These are phyloP conservation scores for Lepidonotus clava DNA, from an alignment of 2,888 invertebrate species.

Conservation along the genomic window DNA sequence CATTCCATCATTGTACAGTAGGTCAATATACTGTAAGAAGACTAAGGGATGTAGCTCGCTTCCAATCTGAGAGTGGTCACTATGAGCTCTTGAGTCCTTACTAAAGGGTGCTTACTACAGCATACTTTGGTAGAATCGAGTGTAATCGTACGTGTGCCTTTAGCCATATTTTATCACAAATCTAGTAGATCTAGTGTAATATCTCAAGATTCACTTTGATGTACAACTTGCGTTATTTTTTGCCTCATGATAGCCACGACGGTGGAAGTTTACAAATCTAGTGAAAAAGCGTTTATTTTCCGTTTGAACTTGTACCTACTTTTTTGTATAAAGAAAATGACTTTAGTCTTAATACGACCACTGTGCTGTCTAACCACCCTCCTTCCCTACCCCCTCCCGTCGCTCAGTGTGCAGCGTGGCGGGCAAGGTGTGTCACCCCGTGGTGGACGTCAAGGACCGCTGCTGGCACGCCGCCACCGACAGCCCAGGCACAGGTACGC, in stretches of 20 bases:
- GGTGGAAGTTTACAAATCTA: too few relatives aligned
- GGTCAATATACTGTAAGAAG: too few relatives aligned
- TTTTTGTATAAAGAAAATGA: not conserved
- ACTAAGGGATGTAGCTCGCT: not conserved
- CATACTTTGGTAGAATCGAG: too few relatives aligned
- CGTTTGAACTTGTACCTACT: not conserved
- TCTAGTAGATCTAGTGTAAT: too few relatives aligned
- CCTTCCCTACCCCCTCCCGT: not conserved
- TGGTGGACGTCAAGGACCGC: constrained; percentile 44
- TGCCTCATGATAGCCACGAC: too few relatives aligned
- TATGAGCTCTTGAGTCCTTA: not conserved
- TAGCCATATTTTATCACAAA: too few relatives aligned
- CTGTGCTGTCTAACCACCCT: too few relatives aligned
- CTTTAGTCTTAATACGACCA: too few relatives aligned
- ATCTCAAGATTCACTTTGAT: too few relatives aligned
- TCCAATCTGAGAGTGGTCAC: not conserved
- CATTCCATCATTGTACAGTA: not conserved
- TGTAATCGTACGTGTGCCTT: too few relatives aligned
- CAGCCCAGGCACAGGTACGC: constrained; percentile 33
- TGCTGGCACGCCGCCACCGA: constrained; percentile 47
- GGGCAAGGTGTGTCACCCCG: constrained; percentile 34
- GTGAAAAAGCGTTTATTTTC: not conserved
- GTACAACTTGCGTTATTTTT: not conserved
- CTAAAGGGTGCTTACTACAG: too few relatives aligned
- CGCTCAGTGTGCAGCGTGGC: constrained; percentile 43